phyloP scores from a whole-genome alignment of 92 coral and sea anemone genomes.

The Parazoanthus darwini region DNA sequence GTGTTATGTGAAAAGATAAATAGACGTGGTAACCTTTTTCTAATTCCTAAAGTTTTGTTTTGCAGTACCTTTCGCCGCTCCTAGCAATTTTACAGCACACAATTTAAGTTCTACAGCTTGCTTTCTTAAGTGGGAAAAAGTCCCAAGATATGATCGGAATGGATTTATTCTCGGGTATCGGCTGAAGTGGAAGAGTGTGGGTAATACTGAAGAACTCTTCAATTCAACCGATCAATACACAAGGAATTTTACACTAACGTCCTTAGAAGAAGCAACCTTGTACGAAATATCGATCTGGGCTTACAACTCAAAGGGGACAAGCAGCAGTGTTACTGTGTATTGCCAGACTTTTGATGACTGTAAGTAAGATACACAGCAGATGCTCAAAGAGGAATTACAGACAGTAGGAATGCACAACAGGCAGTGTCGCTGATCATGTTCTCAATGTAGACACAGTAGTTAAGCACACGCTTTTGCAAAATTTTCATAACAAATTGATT shows the following conservation, averaged over 20 bases:
- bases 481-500: too few species aligned
- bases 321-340: not conserved
- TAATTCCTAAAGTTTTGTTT: not conserved
- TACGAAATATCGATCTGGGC: not conserved
- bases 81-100: not conserved
- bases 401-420: too few species aligned
- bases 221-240: not conserved
- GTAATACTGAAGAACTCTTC: not conserved
- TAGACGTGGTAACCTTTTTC: too few species aligned
- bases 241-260: not conserved
- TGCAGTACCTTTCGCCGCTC: slow-evolving; percentile 9
- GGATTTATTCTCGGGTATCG: slow-evolving; percentile 4
- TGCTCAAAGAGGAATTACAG: not conserved
- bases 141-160: not conserved
- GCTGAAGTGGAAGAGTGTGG: not conserved
- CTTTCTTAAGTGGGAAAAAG: not conserved
- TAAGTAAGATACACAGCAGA: not conserved
- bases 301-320: not conserved
- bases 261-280: slow-evolving; percentile 8
- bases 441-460: too few species aligned
- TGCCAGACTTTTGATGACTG: slow-evolving; percentile 12
- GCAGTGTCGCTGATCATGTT: too few species aligned
- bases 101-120: slow-evolving; percentile 1
- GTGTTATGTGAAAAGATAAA: not conserved
- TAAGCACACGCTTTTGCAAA: too few species aligned